Percentiles rank a stretch among this genome's conserved stretches.
Conservation (phyloP, 2,797 vertebrate genomes). For the Rhinophrynus dorsalis region DNA sequence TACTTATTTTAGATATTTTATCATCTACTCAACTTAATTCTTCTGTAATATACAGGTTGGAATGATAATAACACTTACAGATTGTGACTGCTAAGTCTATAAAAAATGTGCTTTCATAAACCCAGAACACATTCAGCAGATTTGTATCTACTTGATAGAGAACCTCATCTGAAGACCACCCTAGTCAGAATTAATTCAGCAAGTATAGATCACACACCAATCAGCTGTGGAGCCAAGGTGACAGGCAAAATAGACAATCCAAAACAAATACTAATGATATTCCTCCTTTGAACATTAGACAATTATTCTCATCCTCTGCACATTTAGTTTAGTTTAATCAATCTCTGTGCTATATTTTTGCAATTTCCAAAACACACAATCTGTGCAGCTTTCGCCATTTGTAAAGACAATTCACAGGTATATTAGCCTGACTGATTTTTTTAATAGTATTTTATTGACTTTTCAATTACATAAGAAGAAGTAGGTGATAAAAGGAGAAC, state of each 20-base stretch:
- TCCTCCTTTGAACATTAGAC: not conserved
- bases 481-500: slow-evolving; percentile 60
- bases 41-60: not conserved
- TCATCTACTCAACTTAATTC: too few species aligned
- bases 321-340: not conserved
- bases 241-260: not conserved
- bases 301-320: not conserved
- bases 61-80: not conserved
- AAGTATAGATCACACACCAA: slow-evolving; percentile 13
- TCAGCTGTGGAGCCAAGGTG: not conserved
- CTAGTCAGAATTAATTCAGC: slow-evolving; percentile 24
- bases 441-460: slow-evolving; percentile 65
- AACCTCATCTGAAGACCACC: not conserved
- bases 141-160: slow-evolving; percentile 28
- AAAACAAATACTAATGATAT: slow-evolving; percentile 19
- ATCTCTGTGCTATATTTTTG: slow-evolving; percentile 12
- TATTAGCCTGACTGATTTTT: slow-evolving; percentile 63
- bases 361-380: slow-evolving; percentile 19
- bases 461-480: slow-evolving; percentile 62
- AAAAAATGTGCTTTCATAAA: not conserved
- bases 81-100: not conserved
- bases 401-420: slow-evolving; percentile 61
- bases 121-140: not conserved
- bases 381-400: slow-evolving; percentile 36
- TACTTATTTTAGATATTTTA: too few species aligned